Percentiles rank a stretch among this genome's conserved stretches.
Conservation (phyloP, 2,113 vertebrate species). For the Vicugna pacos region DNA sequence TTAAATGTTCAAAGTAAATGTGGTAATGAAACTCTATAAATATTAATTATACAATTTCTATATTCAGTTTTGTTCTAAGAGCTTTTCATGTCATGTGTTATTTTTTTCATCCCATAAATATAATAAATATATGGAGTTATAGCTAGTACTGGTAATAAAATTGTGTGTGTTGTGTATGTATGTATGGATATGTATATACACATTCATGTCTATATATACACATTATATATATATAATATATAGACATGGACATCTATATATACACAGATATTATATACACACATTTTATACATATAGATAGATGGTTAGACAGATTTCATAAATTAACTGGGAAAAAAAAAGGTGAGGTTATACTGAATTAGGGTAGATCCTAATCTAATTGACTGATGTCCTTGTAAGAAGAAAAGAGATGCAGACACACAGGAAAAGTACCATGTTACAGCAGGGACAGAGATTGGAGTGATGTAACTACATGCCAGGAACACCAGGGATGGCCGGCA, state of each 20-base stretch:
- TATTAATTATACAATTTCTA: neutral
- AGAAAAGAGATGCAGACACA: neutral
- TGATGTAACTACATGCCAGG: neutral
- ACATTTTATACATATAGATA: neutral
- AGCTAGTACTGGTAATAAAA: neutral
- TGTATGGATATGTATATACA: neutral
- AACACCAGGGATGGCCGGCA: neutral
- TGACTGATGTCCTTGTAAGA: neutral
- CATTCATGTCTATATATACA: neutral
- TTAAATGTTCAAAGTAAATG: neutral
- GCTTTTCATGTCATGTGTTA: neutral
- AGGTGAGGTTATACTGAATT: neutral
- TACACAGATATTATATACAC: neutral
- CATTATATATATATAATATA: neutral
- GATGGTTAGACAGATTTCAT: neutral
- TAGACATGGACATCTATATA: neutral
- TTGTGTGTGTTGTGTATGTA: neutral
- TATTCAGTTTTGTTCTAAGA: neutral
- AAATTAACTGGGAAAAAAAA: neutral
- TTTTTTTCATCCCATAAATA: neutral
- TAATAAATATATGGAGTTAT: neutral
- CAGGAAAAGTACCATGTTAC: no score
- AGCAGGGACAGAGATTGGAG: rapidly evolving
- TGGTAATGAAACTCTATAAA: neutral
- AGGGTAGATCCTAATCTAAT: neutral